Base-by-base conservation (phyloP, 1,140 invertebrate species). In the Drosophila varians region DNA sequence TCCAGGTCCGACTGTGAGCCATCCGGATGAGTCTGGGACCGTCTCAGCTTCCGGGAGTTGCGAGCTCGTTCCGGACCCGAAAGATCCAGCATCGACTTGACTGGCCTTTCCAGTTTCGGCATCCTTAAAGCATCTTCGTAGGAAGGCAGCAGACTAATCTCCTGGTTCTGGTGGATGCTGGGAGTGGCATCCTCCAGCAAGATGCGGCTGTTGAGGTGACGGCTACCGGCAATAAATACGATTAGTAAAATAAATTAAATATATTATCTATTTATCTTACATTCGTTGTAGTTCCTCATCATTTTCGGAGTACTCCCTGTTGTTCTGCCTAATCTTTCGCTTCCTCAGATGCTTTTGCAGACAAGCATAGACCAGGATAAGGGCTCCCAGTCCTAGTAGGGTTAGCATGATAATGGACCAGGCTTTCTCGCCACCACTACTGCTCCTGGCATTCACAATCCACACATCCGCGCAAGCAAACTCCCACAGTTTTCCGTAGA, bases 91-190 rank as follows among this genome's bases (percentile, higher is more conserved):
- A 94, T 91, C 12, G 93, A 94, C 73, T 93, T 92, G 70, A 92
- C 93, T 0, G 93, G 94, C 5, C 91, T 86, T 64, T 93, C 93
- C 49, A 94, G 66, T 75, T 94, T 93, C 12, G 94, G 94, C 93
- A 96, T 94, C 6, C 93, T 92, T 48, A 96, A 91, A 8, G 95
- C 95, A 91, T 96, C 95, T 65, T 94, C 94, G 75, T 96, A 96
- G n/a, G 93, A 94, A 1, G 95, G 95, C 40, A 86, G 94, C 34
- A 86, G 93, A 28, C 94, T 92, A 11, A 94, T 90, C 91, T 95
- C 95, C 55, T 94, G 86, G 92, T 46, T 16, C 18, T 76, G 94
- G 88, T 66, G 94, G 91, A 79, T 93, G 3, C 56, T 94, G 79
- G 92, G 88, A 62, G 93, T 77, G 25, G 91, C 92, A 84, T 94